A percentile compares a stretch with the other conserved stretches of the same genome.
Evolutionary conservation across 2,797 vertebrate species (phyloP).

Genomic region (Xiphorhynchus erythropygius): DNA sequence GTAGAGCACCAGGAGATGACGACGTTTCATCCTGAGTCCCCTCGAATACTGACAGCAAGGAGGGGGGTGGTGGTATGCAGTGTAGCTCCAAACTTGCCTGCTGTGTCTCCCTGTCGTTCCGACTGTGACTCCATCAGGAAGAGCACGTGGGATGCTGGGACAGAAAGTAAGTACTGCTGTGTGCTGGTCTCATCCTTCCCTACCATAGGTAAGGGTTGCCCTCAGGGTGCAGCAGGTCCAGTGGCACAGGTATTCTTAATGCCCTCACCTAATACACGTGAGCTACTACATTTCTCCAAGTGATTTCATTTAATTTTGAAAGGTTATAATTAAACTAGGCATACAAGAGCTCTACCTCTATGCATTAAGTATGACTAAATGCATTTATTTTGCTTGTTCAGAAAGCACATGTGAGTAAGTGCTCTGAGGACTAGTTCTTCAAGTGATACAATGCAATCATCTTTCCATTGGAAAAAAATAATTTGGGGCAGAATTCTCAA

Average conservation of each 20-base stretch:
- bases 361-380: background rate
- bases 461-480: background rate
- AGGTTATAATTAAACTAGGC: background rate
- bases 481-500: background rate
- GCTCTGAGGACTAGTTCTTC: background rate
- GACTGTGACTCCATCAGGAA: slow-evolving; percentile 94
- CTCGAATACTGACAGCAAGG: slow-evolving; percentile 86
- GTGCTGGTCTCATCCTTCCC: accelerated
- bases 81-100: slow-evolving; percentile 91
- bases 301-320: background rate
- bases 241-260: background rate
- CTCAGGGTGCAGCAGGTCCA: background rate
- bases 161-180: slow-evolving; percentile 79
- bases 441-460: background rate
- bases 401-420: background rate
- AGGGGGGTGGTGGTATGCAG: slow-evolving; percentile 95
- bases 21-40: slow-evolving; percentile 93
- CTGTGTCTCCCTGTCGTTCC: slow-evolving; percentile 89
- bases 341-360: background rate
- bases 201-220: background rate
- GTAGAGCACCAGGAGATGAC: slow-evolving; percentile 95
- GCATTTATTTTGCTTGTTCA: background rate
- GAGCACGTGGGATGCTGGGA: slow-evolving; percentile 87
- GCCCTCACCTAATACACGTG: background rate
- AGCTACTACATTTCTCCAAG: background rate